phyloP scores from a whole-genome alignment of 1,140 invertebrate genomes.

The Conus betulinus region DNA sequence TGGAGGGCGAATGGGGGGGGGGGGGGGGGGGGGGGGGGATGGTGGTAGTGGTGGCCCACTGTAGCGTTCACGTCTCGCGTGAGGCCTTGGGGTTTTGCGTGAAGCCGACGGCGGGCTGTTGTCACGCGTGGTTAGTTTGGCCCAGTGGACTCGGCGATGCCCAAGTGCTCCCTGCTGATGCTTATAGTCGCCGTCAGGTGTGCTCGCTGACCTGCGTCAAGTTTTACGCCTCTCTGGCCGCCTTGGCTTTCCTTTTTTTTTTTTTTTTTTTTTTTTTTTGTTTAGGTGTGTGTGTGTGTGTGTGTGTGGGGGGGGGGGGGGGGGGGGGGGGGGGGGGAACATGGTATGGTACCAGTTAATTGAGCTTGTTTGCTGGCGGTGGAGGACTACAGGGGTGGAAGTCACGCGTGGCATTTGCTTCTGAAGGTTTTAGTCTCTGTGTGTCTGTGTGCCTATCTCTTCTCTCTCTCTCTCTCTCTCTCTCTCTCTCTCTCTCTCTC shows the following conservation, averaged over 20 bases:
- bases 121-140: not conserved
- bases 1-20: no score
- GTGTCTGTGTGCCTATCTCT: not conserved
- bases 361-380: not conserved
- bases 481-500: slow-evolving; percentile 17
- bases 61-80: no score
- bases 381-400: not conserved
- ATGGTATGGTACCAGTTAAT: not conserved
- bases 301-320: no score
- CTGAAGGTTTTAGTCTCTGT: not conserved
- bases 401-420: not conserved
- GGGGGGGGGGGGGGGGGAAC: not conserved
- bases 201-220: not conserved
- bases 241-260: not conserved
- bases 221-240: not conserved
- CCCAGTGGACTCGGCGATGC: no score
- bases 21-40: no score
- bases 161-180: not conserved
- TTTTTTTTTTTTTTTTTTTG: no score
- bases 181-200: not conserved
- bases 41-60: no score
- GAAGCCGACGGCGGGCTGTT: not conserved
- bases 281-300: no score
- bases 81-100: not conserved
- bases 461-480: slow-evolving; percentile 17